Evolutionary conservation across 2,113 vertebrate species (phyloP).

Genomic region (Petrocephalus zakoni): DNA sequence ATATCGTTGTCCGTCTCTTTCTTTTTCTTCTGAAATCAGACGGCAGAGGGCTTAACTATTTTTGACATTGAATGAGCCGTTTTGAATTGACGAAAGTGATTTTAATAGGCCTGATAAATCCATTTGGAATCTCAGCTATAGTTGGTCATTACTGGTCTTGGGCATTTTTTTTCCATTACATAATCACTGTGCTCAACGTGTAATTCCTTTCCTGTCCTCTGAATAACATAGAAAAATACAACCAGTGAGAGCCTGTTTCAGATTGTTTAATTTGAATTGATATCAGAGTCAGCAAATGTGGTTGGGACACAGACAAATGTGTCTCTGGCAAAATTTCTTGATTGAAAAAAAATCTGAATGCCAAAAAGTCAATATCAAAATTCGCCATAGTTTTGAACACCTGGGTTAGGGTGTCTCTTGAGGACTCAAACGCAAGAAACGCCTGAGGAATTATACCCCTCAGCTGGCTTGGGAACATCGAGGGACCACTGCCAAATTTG

Average conservation of each 20-base stretch:
- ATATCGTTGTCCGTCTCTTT: conserved; percentile 70
- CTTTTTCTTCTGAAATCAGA: conserved; percentile 53
- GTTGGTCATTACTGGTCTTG: not conserved
- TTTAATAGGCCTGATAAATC: not conserved
- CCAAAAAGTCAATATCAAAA: not conserved
- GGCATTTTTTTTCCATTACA: not conserved
- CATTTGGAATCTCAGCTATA: not conserved
- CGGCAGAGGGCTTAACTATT: not conserved
- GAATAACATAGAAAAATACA: not conserved
- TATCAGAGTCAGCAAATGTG: not conserved
- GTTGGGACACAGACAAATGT: not conserved
- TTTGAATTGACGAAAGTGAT: not conserved
- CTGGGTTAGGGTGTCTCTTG: not conserved
- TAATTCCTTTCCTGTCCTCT: not conserved
- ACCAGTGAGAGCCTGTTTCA: not conserved
- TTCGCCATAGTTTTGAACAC: not conserved
- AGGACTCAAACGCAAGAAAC: not conserved
- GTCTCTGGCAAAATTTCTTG: not conserved
- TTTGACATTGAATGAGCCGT: too few relatives aligned
- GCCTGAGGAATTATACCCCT: not conserved
- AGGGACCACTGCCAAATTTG: not conserved
- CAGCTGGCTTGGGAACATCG: not conserved
- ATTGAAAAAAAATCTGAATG: not conserved
- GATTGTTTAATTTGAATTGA: not conserved
- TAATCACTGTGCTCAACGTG: not conserved